Percentiles rank a stretch among this genome's conserved stretches.
phyloP scores from a whole-genome alignment of 2,888 invertebrate species.

The Meiosimyza decipiens region DNA sequence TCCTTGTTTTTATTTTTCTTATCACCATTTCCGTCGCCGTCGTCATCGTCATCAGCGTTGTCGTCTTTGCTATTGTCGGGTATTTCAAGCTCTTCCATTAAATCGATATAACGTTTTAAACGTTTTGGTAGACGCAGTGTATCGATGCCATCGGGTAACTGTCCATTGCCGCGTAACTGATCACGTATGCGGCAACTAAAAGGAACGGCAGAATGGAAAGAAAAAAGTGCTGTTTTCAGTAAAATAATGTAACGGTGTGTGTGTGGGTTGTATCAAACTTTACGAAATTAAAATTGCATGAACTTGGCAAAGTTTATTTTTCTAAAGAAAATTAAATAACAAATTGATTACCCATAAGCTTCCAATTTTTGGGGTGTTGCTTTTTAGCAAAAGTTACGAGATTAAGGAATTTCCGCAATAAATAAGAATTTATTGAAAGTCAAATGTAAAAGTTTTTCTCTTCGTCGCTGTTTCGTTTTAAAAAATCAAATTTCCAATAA shows the following conservation, averaged over 20 bases:
- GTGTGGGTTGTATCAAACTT: background rate
- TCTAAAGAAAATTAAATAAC: too few relatives aligned
- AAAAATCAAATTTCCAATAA: too few relatives aligned
- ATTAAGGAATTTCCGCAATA: background rate
- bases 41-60: conserved; percentile 23
- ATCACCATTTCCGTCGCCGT: conserved; percentile 27
- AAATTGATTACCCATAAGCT: too few relatives aligned
- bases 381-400: conserved; percentile 1
- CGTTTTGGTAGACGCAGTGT: conserved; percentile 75
- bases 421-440: too few relatives aligned
- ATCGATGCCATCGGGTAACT: conserved; percentile 80
- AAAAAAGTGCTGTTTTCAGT: background rate
- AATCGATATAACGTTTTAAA: conserved; percentile 78
- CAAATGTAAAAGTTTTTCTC: background rate
- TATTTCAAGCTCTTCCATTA: conserved; percentile 72
- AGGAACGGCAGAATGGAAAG: background rate
- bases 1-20: conserved; percentile 37
- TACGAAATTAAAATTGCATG: background rate
- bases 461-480: too few relatives aligned
- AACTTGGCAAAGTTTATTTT: too few relatives aligned
- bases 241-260: background rate
- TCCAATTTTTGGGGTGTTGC: too few relatives aligned
- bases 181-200: conserved; percentile 75
- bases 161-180: conserved; percentile 75
- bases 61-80: conserved; percentile 37